Percentiles rank a stretch among this genome's conserved stretches.
Evolutionary conservation across 2,797 vertebrate species (phyloP).

Genomic region (Lepilemur ruficaudatus): DNA sequence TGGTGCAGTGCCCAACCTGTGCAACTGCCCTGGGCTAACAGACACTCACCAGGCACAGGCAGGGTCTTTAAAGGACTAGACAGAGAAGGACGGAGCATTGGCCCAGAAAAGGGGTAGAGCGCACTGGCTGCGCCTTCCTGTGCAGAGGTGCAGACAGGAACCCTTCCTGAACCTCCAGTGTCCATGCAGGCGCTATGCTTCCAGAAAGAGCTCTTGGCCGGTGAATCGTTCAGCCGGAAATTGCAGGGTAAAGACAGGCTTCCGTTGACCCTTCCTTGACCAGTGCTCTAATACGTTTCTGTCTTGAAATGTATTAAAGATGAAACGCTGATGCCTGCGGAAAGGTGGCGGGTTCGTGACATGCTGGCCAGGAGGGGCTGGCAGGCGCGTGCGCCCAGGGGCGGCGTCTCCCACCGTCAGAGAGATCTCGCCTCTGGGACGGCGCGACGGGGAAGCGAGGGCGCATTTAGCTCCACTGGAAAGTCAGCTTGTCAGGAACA

Average conservation of each 20-base stretch:
- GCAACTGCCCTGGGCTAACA: neutral
- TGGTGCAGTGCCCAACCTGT: neutral
- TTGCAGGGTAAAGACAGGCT: slow-evolving; percentile 58
- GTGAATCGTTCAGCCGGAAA: slow-evolving; percentile 64
- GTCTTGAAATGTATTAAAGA: neutral
- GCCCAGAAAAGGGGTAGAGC: neutral
- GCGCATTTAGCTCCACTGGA: fast-evolving
- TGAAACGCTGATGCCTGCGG: neutral
- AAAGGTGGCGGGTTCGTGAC: neutral
- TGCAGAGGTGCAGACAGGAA: fast-evolving
- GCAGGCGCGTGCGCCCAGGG: fast-evolving
- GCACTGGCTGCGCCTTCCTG: neutral
- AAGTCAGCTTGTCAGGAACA: fast-evolving
- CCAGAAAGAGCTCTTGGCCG: neutral
- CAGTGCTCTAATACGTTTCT: neutral
- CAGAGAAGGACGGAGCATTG: fast-evolving
- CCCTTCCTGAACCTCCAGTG: fast-evolving
- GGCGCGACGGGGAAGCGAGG: fast-evolving
- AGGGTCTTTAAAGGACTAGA: neutral
- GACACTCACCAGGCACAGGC: neutral
- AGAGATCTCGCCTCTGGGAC: neutral
- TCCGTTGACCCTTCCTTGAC: neutral
- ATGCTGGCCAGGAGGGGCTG: fast-evolving
- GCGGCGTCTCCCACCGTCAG: fast-evolving
- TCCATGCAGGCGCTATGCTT: neutral